These are phyloP conservation scores for Aselliscus stoliczkanus DNA, from an alignment of 2,797 vertebrate genomes.

Conservation along the genomic window DNA sequence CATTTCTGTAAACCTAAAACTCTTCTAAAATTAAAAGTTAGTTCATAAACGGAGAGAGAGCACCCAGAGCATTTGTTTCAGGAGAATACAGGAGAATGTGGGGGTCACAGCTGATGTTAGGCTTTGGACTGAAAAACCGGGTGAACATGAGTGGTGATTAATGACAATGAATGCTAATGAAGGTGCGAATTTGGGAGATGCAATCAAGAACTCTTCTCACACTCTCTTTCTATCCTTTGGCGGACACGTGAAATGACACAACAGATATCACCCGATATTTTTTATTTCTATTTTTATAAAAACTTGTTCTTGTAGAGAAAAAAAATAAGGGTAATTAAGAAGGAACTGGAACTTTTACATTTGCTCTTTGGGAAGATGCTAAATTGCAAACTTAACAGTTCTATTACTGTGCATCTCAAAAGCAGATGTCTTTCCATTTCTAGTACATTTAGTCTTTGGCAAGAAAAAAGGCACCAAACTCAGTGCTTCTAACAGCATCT, in stretches of 20 bases:
- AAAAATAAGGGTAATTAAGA: neutral
- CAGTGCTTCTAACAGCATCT: neutral
- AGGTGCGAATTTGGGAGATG: rapidly evolving
- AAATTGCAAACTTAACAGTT: neutral
- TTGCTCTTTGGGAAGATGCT: neutral
- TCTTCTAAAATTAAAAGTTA: neutral
- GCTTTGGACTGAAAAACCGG: neutral
- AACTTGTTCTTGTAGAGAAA: neutral
- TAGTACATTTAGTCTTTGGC: neutral
- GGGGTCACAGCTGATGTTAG: rapidly evolving
- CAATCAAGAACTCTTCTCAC: neutral
- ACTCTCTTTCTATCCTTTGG: neutral
- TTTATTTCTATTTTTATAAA: neutral
- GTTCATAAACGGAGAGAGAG: neutral
- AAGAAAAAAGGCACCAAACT: neutral
- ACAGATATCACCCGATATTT: neutral
- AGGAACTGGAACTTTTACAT: neutral
- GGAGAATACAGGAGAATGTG: rapidly evolving
- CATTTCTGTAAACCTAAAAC: neutral
- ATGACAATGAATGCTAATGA: rapidly evolving
- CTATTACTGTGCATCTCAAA: neutral
- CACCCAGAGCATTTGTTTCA: neutral
- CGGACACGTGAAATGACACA: neutral
- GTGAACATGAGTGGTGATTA: rapidly evolving
- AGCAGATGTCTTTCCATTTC: neutral